phyloP scores from a whole-genome alignment of 2,797 vertebrate species.

The Propithecus perrieri region DNA sequence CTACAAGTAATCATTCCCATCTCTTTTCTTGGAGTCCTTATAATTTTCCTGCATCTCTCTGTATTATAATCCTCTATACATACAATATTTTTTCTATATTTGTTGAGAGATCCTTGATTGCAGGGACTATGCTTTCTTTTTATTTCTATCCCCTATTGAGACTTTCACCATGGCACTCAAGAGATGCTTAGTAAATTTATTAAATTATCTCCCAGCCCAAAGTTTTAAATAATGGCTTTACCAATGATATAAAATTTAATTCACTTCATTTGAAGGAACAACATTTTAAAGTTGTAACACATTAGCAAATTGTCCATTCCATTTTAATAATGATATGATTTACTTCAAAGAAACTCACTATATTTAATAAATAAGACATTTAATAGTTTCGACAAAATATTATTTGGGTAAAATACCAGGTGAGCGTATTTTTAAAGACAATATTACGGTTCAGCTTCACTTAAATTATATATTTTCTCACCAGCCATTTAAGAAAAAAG shows the following conservation, averaged over 20 bases:
- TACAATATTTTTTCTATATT: neutral
- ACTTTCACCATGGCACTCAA: neutral
- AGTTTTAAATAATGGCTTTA: neutral
- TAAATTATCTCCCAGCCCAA: neutral
- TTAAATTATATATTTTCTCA: constrained; percentile 65
- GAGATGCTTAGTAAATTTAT: neutral
- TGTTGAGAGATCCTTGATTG: neutral
- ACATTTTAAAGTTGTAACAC: neutral
- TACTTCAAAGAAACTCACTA: neutral
- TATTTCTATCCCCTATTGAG: neutral
- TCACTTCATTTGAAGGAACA: neutral
- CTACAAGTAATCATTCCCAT: neutral
- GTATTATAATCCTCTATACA: neutral
- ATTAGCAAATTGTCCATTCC: neutral
- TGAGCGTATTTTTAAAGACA: neutral
- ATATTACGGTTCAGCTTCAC: constrained; percentile 39
- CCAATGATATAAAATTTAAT: neutral
- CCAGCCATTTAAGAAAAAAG: constrained; percentile 51
- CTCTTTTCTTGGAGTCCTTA: neutral
- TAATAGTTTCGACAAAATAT: neutral
- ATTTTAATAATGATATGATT: neutral
- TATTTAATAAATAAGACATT: neutral
- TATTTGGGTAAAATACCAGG: constrained; percentile 12
- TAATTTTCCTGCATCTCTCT: neutral
- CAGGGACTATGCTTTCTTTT: neutral